Evolutionary conservation across 2,888 invertebrate genomes (phyloP).

Genomic region (Serripes groenlandicus): DNA sequence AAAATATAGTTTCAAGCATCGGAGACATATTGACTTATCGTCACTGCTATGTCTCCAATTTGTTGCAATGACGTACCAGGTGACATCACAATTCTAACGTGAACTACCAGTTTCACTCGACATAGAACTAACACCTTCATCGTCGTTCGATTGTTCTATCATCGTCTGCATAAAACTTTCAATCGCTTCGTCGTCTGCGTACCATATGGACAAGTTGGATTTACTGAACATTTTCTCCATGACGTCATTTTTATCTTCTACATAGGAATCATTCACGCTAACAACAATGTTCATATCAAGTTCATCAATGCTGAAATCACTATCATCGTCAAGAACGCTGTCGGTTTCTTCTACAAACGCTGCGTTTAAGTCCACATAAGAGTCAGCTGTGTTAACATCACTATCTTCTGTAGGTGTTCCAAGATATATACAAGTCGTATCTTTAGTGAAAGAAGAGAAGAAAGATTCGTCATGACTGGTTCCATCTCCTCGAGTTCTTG

Average conservation of each 20-base stretch:
- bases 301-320: conserved; percentile 13
- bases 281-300: conserved; percentile 7
- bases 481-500: conserved; percentile 16
- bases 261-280: not conserved
- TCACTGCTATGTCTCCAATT: no score
- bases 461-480: conserved; percentile 17
- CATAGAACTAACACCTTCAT: conserved; percentile 16
- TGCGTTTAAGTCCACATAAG: not conserved
- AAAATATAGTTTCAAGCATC: no score
- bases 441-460: not conserved
- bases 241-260: not conserved
- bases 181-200: not conserved
- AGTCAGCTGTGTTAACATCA: not conserved
- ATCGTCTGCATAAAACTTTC: conserved; percentile 18
- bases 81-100: not conserved
- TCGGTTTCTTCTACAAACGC: conserved; percentile 3
- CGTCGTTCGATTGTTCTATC: not conserved
- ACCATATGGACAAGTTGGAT: not conserved
- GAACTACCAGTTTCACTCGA: not conserved
- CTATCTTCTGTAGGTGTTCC: not conserved
- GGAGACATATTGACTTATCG: no score
- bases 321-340: not conserved
- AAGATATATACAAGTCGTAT: not conserved
- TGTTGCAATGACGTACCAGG: not conserved
- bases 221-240: conserved; percentile 7